These are phyloP conservation scores for Macropis europaea DNA, from an alignment of 2,888 invertebrate genomes.

Conservation along the genomic window DNA sequence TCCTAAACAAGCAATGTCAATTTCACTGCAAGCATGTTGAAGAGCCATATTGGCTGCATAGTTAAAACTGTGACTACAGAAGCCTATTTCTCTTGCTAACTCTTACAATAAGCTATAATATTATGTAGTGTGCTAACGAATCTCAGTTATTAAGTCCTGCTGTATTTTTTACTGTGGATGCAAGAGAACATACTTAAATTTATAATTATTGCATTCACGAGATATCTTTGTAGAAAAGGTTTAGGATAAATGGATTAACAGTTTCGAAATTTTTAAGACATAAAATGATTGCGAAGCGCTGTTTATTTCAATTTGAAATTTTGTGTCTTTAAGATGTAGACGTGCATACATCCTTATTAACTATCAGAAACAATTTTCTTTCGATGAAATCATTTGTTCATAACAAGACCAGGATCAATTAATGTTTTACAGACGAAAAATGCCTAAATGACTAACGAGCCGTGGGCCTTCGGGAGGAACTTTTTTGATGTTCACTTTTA, in stretches of 20 bases:
- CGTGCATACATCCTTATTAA: too few relatives aligned
- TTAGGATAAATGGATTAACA: too few relatives aligned
- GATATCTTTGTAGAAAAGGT: too few relatives aligned
- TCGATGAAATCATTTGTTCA: too few relatives aligned
- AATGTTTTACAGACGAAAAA: not conserved
- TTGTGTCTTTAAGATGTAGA: too few relatives aligned
- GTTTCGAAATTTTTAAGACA: too few relatives aligned
- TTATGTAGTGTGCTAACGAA: conserved; percentile 30
- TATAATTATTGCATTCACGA: not conserved
- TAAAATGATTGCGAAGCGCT: too few relatives aligned
- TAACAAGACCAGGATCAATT: not conserved
- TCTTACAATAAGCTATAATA: too few relatives aligned
- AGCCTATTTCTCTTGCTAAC: not conserved
- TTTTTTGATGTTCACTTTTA: not conserved
- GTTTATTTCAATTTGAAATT: too few relatives aligned
- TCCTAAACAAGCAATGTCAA: conserved; percentile 44
- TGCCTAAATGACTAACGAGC: not conserved
- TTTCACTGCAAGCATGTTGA: too few relatives aligned
- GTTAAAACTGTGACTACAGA: conserved; percentile 4
- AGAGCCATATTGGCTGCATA: not conserved
- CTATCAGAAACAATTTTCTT: too few relatives aligned
- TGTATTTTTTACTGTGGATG: not conserved
- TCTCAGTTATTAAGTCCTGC: conserved; percentile 17
- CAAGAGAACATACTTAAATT: not conserved
- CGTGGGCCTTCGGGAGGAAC: not conserved